Evolutionary conservation across 2,888 invertebrate species (phyloP), one percentile per base, ranked within the genome.

Genomic region (Zaprionus lineosus): DNA sequence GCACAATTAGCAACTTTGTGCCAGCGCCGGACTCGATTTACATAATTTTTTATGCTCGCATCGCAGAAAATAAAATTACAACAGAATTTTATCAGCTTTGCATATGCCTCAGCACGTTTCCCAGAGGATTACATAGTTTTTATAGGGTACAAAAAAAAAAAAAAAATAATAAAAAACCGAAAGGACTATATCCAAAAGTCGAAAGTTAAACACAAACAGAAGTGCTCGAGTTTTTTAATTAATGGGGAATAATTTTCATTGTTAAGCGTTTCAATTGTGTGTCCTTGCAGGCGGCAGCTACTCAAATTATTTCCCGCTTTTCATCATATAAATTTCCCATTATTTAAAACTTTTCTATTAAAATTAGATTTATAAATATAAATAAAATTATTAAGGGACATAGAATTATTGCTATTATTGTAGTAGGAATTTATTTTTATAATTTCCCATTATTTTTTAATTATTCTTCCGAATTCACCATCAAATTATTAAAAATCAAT

Each of bases 1-100:
- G 73, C 63, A 67, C 75, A 75, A 75, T 75, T 76, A 75, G 74
- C 76, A 67, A 75, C 70, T 75, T 67, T 73, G n/a, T 66, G 58
- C 55, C 58, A 51, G 53, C 37, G 29, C 57, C 50, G 36, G 33
- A 37, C 21, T 41, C 53, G 53, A 67, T 74, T 76, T 71, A 53
- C 75, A 75, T 76, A 76, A 72, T 62, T 69, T 61, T 68, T 33
- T 67, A 53, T 58, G 60, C 48, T 58, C 43, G 59, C 64, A 50
- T 46, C 52, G 21, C 40, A 41, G 14, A 16, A 57, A 43, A 11
- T 33, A 18, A 18, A 57, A 44, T 53, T 39, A 48, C 31, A 29
- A 55, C 14, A 58, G 55, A 52, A 47, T 53, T 26, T 48, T 51
- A 41, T 26, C 5, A 70, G 55, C 52, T 65, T 69, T 63, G 55